Conservation (phyloP, 2,888 invertebrate genomes). For the Melinaea marsaeus region DNA sequence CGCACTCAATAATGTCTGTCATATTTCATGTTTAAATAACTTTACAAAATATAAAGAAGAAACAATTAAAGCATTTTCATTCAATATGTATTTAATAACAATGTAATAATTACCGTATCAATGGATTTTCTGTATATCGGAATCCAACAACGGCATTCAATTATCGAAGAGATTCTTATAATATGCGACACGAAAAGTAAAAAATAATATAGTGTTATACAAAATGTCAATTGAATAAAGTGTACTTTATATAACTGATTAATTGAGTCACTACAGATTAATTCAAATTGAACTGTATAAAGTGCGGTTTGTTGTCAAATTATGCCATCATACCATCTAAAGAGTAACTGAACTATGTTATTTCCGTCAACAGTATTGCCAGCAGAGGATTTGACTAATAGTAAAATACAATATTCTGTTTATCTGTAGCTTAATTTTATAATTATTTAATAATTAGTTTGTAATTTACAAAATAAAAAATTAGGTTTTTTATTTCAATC, state of each 20-base stretch:
- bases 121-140: neutral
- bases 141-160: slow-evolving; percentile 6
- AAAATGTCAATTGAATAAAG: slow-evolving; percentile 5
- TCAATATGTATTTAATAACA: neutral
- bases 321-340: too few relatives aligned
- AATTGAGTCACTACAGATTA: slow-evolving; percentile 25
- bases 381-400: too few relatives aligned
- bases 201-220: slow-evolving; percentile 2
- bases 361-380: too few relatives aligned
- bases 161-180: slow-evolving; percentile 1
- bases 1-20: too few relatives aligned
- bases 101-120: slow-evolving; percentile 1
- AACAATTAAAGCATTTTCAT: neutral
- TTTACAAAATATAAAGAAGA: neutral
- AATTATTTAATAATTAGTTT: too few relatives aligned
- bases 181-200: slow-evolving; percentile 3
- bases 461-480: too few relatives aligned
- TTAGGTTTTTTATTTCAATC: too few relatives aligned
- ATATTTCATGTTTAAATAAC: too few relatives aligned
- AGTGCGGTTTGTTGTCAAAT: neutral
- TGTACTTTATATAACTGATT: slow-evolving; percentile 22
- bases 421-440: too few relatives aligned
- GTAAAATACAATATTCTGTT: too few relatives aligned
- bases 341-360: too few relatives aligned
- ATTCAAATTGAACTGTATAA: slow-evolving; percentile 28